These are phyloP conservation scores for Hydrolagus affinis DNA, from an alignment of 2,113 vertebrate genomes.

Conservation along the genomic window DNA sequence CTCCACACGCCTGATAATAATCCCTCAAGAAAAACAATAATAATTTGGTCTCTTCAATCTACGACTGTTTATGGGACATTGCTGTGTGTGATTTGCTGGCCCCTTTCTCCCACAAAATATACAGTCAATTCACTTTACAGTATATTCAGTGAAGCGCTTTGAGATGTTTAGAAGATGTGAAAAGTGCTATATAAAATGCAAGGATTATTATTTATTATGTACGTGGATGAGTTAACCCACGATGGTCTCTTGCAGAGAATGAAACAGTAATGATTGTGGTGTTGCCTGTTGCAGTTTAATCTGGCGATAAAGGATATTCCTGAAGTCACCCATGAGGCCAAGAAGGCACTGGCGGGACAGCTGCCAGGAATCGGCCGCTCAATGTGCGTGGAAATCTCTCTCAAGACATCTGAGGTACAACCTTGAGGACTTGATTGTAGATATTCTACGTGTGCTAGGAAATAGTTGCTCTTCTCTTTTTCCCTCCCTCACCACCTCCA, in stretches of 20 bases:
- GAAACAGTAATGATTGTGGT: neutral
- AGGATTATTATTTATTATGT: neutral
- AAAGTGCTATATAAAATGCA: neutral
- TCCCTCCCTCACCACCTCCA: too few species aligned
- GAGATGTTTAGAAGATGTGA: neutral
- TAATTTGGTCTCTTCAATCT: too few species aligned
- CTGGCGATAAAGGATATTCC: slow-evolving; percentile 97
- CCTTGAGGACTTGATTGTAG: neutral
- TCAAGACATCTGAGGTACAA: slow-evolving; percentile 93
- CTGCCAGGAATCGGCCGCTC: slow-evolving; percentile 85
- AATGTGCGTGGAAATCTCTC: slow-evolving; percentile 97
- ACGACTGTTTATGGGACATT: too few species aligned
- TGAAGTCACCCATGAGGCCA: slow-evolving; percentile 97
- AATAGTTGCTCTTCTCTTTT: too few species aligned
- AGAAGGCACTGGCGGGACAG: slow-evolving; percentile 89
- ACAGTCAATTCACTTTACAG: too few species aligned
- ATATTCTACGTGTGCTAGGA: neutral
- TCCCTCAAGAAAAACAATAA: too few species aligned
- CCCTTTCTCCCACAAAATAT: too few species aligned
- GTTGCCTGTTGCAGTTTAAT: slow-evolving; percentile 73
- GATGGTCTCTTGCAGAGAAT: neutral
- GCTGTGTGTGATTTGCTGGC: too few species aligned
- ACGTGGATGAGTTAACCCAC: neutral
- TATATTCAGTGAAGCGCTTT: too few species aligned
- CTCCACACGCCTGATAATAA: too few species aligned